Base-by-base conservation (phyloP, 2,797 vertebrate genomes). In the Tinamus major region DNA sequence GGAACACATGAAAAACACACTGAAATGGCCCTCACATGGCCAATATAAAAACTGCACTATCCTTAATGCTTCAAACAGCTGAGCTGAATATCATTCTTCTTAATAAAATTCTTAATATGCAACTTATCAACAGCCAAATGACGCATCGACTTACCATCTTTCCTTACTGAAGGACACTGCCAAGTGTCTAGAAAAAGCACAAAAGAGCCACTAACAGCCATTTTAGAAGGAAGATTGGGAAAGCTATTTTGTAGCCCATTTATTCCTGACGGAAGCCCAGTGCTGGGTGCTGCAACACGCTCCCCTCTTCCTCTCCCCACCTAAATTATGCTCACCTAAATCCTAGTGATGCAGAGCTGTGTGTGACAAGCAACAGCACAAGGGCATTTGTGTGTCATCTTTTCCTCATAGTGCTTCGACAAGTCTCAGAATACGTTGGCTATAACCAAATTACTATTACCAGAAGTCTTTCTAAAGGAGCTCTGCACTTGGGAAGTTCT, bases 381-480 rank as follows among this genome's bases (percentile, higher is more conserved):
- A 88, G 61, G 70, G 79, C 68, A 53, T 53, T 89, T n/a, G 27
- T 33, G 39, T 53, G 84, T 82, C 96, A 94, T 39, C 92, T 79
- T 92, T 92, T 79, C 69, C 85, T 26, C 10, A 6, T 4, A 11
- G 35, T 62, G 59, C 59, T 95, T 58, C 37, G 80, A 71, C 7
- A 33, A 77, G 85, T 29, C 89, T 59, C 72, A 15, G 62, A 81
- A 59, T 35, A 89, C 51, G 56, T 79, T 48, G 77, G 56, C 68
- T 77, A 68, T n/a, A 95, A 58, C 74, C 63, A 65, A 88, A 92
- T 92, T 91, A 91, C 84, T 88, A 69, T 91, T 94, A 92, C 51
- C 87, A 81, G 77, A 5, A 63, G 65, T n/a, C 71, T 61, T 59
- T 78, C 82, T 14, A 18, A 62, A 29, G 31, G 72, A 49, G 72